Conservation (phyloP, 2,888 invertebrate species). For the Lordiphosa andalusiaca region DNA sequence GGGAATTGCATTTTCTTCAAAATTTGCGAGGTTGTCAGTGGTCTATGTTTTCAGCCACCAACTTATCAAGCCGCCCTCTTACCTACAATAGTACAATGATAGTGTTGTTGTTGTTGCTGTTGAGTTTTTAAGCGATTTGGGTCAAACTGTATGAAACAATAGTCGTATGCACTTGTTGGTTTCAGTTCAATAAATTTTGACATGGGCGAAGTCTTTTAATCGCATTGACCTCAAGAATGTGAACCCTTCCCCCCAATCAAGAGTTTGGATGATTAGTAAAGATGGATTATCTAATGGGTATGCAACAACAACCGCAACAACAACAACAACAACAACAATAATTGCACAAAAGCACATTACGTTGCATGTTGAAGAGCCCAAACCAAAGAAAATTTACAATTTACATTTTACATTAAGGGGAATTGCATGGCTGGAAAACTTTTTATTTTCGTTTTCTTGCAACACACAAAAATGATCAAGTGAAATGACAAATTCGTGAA, state of each 20-base stretch:
- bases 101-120: conserved; percentile 9
- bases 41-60: too few relatives aligned
- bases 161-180: conserved; percentile 51
- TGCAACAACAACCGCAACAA: conserved; percentile 15
- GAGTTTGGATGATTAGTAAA: conserved; percentile 21
- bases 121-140: conserved; percentile 54
- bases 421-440: conserved; percentile 22
- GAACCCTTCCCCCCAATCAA: conserved; percentile 20
- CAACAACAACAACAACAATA: conserved; percentile 9
- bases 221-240: conserved; percentile 49
- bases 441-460: conserved; percentile 15
- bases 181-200: conserved; percentile 34
- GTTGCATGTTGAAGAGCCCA: conserved; percentile 29
- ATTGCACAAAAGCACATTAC: conserved; percentile 21
- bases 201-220: conserved; percentile 37
- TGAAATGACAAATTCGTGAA: conserved; percentile 41
- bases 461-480: conserved; percentile 18
- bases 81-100: conserved; percentile 20
- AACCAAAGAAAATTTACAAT: conserved; percentile 32
- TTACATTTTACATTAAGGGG: conserved; percentile 22
- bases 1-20: too few relatives aligned
- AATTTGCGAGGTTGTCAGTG: too few relatives aligned
- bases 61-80: conserved; percentile 3
- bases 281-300: conserved; percentile 38
- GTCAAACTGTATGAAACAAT: conserved; percentile 57